Conservation (phyloP, 2,797 vertebrate species). For the Leucoraja ocellata region DNA sequence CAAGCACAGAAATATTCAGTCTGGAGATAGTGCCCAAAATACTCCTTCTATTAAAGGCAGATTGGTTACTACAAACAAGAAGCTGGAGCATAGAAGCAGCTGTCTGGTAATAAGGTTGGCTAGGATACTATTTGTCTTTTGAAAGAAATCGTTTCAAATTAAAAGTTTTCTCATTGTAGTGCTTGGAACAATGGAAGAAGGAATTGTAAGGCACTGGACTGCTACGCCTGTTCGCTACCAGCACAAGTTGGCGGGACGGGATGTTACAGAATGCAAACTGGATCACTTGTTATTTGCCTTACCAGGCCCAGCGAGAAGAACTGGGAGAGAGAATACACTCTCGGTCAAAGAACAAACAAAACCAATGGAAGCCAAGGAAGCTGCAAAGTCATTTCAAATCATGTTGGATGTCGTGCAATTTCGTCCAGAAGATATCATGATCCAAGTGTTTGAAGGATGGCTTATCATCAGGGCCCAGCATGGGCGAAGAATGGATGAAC, state of each 20-base stretch:
- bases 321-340: slow-evolving; percentile 23
- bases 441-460: slow-evolving; percentile 74
- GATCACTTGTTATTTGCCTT: slow-evolving; percentile 64
- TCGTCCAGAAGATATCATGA: slow-evolving; percentile 70
- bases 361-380: fast-evolving
- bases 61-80: slow-evolving; percentile 12
- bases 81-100: not conserved
- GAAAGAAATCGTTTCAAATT: not conserved
- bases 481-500: slow-evolving; percentile 68
- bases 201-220: slow-evolving; percentile 62
- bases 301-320: slow-evolving; percentile 55
- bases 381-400: slow-evolving; percentile 55
- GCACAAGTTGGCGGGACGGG: slow-evolving; percentile 52
- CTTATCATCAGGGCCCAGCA: slow-evolving; percentile 68
- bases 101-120: not conserved
- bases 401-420: slow-evolving; percentile 73
- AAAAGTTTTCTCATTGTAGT: not conserved
- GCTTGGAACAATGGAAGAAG: slow-evolving; percentile 58
- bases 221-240: slow-evolving; percentile 63
- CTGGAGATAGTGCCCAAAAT: slow-evolving; percentile 17
- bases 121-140: not conserved
- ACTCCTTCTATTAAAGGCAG: slow-evolving; percentile 18
- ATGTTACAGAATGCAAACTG: slow-evolving; percentile 55
- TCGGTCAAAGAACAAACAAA: fast-evolving
- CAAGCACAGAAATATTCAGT: not conserved